Conservation (phyloP, 1,140 invertebrate genomes). For the Campodea augens region DNA sequence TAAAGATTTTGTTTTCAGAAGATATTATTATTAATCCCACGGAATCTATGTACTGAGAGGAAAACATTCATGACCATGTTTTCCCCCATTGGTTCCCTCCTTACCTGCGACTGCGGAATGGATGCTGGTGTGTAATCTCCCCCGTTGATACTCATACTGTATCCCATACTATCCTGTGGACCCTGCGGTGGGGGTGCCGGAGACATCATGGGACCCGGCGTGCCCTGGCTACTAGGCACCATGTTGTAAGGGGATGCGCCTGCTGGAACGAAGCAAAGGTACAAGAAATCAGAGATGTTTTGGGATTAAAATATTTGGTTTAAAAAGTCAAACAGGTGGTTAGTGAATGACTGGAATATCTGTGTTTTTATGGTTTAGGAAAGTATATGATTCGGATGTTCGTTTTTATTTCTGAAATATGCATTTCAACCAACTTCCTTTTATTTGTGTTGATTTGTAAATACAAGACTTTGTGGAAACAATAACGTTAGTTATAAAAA, state of each 20-base stretch:
- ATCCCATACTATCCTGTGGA: slow-evolving; percentile 66
- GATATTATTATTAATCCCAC: too few relatives aligned
- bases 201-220: slow-evolving; percentile 81
- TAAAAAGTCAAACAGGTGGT: neutral
- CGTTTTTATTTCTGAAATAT: neutral
- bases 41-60: too few relatives aligned
- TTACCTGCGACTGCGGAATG: slow-evolving; percentile 18
- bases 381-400: neutral
- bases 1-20: too few relatives aligned
- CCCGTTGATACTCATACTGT: slow-evolving; percentile 59
- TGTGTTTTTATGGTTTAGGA: neutral
- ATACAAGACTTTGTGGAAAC: too few relatives aligned
- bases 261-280: slow-evolving; percentile 26
- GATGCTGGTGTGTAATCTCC: slow-evolving; percentile 36
- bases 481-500: too few relatives aligned
- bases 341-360: too few relatives aligned
- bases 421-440: neutral
- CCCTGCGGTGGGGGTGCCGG: slow-evolving; percentile 50
- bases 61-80: too few relatives aligned
- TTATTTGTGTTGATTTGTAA: too few relatives aligned
- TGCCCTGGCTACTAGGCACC: slow-evolving; percentile 60
- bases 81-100: too few relatives aligned
- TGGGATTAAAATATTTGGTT: neutral
- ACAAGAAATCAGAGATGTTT: neutral
- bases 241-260: slow-evolving; percentile 80